Evolutionary conservation across 1,140 invertebrate genomes (phyloP).

Genomic region (Sycophaga agraensis): DNA sequence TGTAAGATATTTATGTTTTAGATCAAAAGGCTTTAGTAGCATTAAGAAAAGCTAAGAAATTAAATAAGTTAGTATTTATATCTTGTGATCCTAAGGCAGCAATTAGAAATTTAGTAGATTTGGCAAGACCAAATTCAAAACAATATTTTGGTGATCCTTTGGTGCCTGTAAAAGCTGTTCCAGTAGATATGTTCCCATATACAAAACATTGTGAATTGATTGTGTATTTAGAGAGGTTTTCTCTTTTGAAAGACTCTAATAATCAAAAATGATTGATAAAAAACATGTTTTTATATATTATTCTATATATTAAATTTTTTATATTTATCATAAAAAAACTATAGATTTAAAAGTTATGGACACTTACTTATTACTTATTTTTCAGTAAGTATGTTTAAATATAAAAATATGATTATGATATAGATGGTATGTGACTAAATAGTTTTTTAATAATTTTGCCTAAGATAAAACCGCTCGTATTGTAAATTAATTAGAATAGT

Average conservation of each 20-base stretch:
- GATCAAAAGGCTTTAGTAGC: constrained; percentile 79
- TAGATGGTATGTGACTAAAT: neutral
- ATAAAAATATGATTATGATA: no score
- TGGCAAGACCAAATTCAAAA: constrained; percentile 78
- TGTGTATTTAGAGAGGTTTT: constrained; percentile 74
- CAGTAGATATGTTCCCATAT: constrained; percentile 93
- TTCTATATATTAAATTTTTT: neutral
- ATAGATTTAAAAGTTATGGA: no score
- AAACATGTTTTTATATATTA: neutral
- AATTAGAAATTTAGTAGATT: constrained; percentile 87
- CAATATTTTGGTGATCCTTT: constrained; percentile 80
- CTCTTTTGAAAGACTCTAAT: constrained; percentile 25
- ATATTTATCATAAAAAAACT: neutral
- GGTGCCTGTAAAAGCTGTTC: constrained; percentile 74
- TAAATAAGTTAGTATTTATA: constrained; percentile 85
- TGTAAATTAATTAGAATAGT: no score
- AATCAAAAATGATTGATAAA: constrained; percentile 13
- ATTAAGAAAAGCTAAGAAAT: constrained; percentile 71
- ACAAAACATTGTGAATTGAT: constrained; percentile 88
- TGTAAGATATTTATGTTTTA: constrained; percentile 46
- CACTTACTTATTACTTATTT: neutral
- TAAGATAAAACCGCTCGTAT: no score
- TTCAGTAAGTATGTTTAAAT: neutral
- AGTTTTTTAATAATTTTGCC: no score
- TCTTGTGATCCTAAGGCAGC: constrained; percentile 88